Base-by-base conservation (phyloP, 2,797 vertebrate species). In the Odontamblyopus rebecca region DNA sequence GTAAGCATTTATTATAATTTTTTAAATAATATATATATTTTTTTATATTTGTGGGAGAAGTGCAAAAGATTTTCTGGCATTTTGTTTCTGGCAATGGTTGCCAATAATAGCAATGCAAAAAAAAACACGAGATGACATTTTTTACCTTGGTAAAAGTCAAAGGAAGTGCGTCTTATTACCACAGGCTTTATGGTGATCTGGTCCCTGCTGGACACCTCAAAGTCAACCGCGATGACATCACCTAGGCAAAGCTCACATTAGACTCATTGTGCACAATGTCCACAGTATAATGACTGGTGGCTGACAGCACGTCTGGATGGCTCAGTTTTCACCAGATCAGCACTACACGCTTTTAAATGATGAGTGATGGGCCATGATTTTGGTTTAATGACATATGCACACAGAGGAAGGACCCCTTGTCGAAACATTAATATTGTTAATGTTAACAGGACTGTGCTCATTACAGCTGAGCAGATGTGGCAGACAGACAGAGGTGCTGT, bases 391-490 rank as follows among this genome's bases (percentile, higher is more conserved):
- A 61, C 74, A 61, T 38, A 59, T 65, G 64, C 67, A 60, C 67
- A 60, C 26, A 59, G 75, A 73, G 70, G 73, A 73, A 85, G 79
- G 70, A 80, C 80, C 74, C 41, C 77, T 78, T 78, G 48, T 77
- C 83, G 75, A 80, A 82, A 73, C 79, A 70, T 61, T 88, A 84
- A 89, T 88, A 71, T 84, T 78, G 86, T 90, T 87, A 89, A 84
- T 78, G 86, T 90, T 87, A 89, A 84, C 85, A 79, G 70, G 74
- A 82, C 77, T 70, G 80, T 74, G 69, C 86, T 88, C 86, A 89
- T 91, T 91, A 89, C 74, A 73, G 57, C 69, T 54, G 38, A 87
- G 80, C 83, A 86, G 75, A 86, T 89, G 90, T 90, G 89, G 83
- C 88, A 81, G 80, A 78, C 69, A 68, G 60, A 78, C 13, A 48